Evolutionary conservation across 1,140 invertebrate genomes (phyloP).

Genomic region (Ceratosolen solmsi): DNA sequence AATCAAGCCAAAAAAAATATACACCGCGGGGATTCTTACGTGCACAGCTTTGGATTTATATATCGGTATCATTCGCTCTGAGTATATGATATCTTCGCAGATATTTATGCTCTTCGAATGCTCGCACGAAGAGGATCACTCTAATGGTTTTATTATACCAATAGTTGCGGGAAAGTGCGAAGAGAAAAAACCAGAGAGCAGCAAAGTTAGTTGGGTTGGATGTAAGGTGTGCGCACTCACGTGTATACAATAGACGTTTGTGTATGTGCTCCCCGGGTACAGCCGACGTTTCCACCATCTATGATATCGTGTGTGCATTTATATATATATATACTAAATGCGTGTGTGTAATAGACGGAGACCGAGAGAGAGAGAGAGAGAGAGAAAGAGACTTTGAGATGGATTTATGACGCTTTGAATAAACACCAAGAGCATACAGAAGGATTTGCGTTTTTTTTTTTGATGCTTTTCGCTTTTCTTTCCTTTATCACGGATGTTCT

Average conservation of each 20-base stretch:
- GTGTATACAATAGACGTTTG: no score
- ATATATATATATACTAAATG: slow-evolving; percentile 4
- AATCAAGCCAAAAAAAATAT: slow-evolving; percentile 6
- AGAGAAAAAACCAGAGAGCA: background rate
- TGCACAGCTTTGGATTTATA: slow-evolving; percentile 19
- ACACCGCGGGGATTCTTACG: slow-evolving; percentile 19
- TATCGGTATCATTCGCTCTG: slow-evolving; percentile 16
- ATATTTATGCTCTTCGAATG: slow-evolving; percentile 66
- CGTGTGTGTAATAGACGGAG: background rate
- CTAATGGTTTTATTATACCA: slow-evolving; percentile 69
- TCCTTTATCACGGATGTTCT: slow-evolving; percentile 22
- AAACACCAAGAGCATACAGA: slow-evolving; percentile 43
- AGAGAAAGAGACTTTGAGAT: slow-evolving; percentile 17
- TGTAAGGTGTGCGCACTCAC: background rate
- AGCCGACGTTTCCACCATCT: background rate
- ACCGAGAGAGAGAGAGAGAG: background rate
- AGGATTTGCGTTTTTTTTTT: slow-evolving; percentile 43
- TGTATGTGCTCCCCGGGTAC: no score
- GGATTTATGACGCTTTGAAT: slow-evolving; percentile 50
- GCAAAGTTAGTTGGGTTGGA: background rate
- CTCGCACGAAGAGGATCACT: slow-evolving; percentile 64
- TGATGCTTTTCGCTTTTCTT: background rate
- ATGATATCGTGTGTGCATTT: background rate
- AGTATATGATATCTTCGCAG: slow-evolving; percentile 38
- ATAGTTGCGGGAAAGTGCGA: slow-evolving; percentile 53